These are phyloP conservation scores for Taurulus bubalis DNA, from an alignment of 2,113 vertebrate species.

Conservation along the genomic window DNA sequence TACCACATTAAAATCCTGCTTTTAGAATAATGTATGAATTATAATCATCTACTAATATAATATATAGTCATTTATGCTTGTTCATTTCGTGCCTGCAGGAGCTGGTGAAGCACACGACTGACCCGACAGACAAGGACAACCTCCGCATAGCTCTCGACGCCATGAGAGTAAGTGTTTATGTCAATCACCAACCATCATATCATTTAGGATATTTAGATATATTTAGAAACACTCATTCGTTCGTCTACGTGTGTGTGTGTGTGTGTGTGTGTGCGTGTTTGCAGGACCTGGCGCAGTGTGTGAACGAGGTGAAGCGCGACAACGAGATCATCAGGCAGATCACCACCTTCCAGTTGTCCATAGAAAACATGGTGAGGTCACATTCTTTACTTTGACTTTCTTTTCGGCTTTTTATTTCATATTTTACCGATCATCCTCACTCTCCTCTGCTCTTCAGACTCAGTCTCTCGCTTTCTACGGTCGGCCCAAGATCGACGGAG, in stretches of 20 bases:
- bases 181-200: background rate
- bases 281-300: slow-evolving; percentile 91
- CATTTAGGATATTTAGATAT: background rate
- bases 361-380: slow-evolving; percentile 86
- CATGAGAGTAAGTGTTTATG: slow-evolving; percentile 83
- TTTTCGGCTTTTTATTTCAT: background rate
- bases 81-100: slow-evolving; percentile 79
- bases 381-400: background rate
- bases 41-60: background rate
- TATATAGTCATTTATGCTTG: background rate
- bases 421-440: background rate
- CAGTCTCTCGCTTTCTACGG: slow-evolving; percentile 91
- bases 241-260: background rate
- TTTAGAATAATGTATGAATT: background rate
- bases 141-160: slow-evolving; percentile 88
- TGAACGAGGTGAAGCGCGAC: slow-evolving; percentile 94
- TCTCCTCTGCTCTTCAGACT: slow-evolving; percentile 65
- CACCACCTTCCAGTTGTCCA: slow-evolving; percentile 91
- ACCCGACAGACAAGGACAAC: slow-evolving; percentile 87
- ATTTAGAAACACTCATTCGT: background rate
- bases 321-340: slow-evolving; percentile 92
- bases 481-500: slow-evolving; percentile 93
- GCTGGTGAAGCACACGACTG: slow-evolving; percentile 89
- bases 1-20: background rate
- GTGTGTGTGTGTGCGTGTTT: background rate